phyloP scores from a whole-genome alignment of 2,888 invertebrate genomes.

The Eupithecia insigniata region DNA sequence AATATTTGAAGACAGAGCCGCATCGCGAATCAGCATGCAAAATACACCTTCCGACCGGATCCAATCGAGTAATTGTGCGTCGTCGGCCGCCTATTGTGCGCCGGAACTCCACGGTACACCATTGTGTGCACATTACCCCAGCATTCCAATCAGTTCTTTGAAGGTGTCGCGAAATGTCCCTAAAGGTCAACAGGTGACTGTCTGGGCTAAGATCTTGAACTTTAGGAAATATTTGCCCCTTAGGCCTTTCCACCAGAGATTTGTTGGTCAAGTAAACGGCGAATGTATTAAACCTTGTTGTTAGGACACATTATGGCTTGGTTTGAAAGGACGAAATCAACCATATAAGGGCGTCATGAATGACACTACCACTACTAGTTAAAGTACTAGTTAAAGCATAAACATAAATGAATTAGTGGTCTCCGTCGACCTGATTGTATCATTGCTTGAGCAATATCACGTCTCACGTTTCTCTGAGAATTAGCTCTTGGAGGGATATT shows the following conservation, averaged over 20 bases:
- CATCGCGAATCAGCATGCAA: constrained; percentile 34
- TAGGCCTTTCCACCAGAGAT: neutral
- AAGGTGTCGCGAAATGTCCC: constrained; percentile 24
- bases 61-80: constrained; percentile 44
- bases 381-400: constrained; percentile 18
- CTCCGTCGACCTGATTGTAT: constrained; percentile 37
- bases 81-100: constrained; percentile 41
- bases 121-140: constrained; percentile 31
- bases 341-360: constrained; percentile 11
- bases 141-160: constrained; percentile 32
- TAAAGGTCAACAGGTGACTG: constrained; percentile 31
- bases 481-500: constrained; percentile 41
- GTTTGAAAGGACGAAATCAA: neutral
- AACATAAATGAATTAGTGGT: constrained; percentile 16
- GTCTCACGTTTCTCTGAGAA: constrained; percentile 31
- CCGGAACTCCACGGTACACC: constrained; percentile 33
- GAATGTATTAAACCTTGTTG: neutral
- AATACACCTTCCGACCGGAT: constrained; percentile 36
- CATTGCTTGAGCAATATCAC: constrained; percentile 38
- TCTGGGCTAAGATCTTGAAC: constrained; percentile 26
- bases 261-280: neutral
- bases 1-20: constrained; percentile 17
- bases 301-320: neutral
- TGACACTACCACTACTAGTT: constrained; percentile 17
- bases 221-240: constrained; percentile 21